phyloP scores from a whole-genome alignment of 2,113 vertebrate species.

The Tyrannus savana region DNA sequence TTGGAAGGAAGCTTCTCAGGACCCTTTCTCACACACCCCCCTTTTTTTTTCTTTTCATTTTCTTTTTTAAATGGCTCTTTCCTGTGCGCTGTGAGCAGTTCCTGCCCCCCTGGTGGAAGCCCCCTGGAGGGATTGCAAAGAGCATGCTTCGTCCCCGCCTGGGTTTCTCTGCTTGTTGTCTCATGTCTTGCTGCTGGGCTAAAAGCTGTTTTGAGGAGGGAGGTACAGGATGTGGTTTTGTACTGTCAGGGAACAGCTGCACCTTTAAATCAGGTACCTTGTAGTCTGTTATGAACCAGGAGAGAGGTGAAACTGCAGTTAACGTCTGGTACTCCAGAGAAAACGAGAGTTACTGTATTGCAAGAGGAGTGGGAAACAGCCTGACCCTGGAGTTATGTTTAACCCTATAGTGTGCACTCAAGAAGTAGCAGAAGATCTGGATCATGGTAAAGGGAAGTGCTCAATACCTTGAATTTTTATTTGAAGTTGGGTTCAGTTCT shows the following conservation, averaged over 20 bases:
- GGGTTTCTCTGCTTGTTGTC: neutral
- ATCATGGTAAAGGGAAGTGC: neutral
- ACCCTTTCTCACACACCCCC: neutral
- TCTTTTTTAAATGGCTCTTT: neutral
- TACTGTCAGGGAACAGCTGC: neutral
- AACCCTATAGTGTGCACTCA: neutral
- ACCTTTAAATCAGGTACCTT: neutral
- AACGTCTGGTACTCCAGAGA: neutral
- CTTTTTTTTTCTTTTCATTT: neutral
- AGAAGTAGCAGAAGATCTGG: neutral
- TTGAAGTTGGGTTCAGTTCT: neutral
- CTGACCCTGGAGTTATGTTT: neutral
- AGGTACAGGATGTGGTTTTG: neutral
- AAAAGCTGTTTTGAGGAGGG: neutral
- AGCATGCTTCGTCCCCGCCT: neutral
- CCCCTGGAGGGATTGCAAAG: neutral
- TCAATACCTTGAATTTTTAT: fast-evolving
- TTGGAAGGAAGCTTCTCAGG: neutral
- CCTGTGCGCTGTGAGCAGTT: neutral
- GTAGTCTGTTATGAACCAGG: neutral
- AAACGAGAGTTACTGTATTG: neutral
- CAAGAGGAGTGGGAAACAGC: neutral
- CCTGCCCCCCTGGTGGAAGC: neutral
- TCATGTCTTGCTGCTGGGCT: neutral
- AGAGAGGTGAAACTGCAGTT: neutral